Evolutionary conservation across 37 sponge, comb jelly and placozoan genomes (phyloP).

Genomic region (Ianthella basta): DNA sequence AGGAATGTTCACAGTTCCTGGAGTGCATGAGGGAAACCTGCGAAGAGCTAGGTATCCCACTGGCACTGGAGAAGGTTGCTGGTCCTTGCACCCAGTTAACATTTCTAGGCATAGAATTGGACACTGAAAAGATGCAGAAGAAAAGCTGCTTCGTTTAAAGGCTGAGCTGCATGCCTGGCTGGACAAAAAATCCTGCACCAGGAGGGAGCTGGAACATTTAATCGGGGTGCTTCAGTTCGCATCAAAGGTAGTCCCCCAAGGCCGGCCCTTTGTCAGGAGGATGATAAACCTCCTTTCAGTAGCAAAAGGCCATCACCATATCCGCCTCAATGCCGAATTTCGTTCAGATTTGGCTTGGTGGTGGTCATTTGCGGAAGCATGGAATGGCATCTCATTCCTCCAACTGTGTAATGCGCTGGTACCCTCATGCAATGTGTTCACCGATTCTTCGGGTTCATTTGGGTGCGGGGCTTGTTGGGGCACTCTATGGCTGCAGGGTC

Average conservation of each 20-base stretch:
- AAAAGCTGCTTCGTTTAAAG: too few species aligned
- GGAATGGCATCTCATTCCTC: background rate
- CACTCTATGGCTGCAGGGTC: background rate
- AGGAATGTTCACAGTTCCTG: background rate
- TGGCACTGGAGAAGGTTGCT: background rate
- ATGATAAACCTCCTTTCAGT: background rate
- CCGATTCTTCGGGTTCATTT: conserved; percentile 4
- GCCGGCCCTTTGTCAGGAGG: background rate
- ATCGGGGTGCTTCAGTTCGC: background rate
- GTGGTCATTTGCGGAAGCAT: background rate
- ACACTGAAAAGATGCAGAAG: too few species aligned
- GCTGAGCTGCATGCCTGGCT: too few species aligned
- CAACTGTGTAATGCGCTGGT: background rate
- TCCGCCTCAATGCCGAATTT: background rate
- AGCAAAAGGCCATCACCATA: background rate
- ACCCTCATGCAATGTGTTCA: background rate
- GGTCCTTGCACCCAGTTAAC: background rate
- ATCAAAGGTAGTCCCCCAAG: background rate
- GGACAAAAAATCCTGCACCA: too few species aligned
- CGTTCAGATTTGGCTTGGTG: conserved; percentile 7
- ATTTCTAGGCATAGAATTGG: background rate
- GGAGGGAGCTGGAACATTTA: too few species aligned
- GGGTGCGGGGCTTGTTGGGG: background rate
- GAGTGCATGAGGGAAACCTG: background rate
- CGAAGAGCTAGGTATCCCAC: background rate